Evolutionary conservation across 2,113 vertebrate species (phyloP).

Genomic region (Brevimyrus niger): DNA sequence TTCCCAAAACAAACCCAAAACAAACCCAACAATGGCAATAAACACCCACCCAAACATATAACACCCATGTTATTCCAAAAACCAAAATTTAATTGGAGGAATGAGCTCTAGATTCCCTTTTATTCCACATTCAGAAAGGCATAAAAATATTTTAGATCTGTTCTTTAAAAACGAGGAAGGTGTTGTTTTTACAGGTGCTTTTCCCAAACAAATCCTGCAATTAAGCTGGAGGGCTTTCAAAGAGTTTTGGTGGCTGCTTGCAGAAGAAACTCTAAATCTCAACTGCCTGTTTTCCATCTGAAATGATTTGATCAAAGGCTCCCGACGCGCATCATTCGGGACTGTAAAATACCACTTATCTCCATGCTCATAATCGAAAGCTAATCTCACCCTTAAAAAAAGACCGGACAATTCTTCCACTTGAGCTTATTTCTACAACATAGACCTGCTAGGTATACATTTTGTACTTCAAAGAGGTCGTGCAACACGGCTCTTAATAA

Average conservation of each 20-base stretch:
- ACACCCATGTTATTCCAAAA: not conserved
- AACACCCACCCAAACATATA: not conserved
- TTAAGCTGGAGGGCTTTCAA: constrained; percentile 62
- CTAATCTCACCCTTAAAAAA: not conserved
- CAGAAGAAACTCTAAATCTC: constrained; percentile 72
- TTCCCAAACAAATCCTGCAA: constrained; percentile 69
- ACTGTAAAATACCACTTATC: not conserved
- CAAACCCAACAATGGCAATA: not conserved
- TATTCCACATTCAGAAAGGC: not conserved
- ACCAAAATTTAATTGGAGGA: not conserved
- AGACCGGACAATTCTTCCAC: not conserved
- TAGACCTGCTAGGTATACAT: not conserved
- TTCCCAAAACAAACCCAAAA: not conserved
- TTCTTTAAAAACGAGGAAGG: constrained; percentile 66
- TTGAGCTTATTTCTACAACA: not conserved
- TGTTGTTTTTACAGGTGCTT: constrained; percentile 68
- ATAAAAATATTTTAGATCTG: constrained; percentile 56
- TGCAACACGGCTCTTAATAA: not conserved
- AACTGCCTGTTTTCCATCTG: constrained; percentile 56
- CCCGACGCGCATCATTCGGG: constrained; percentile 59
- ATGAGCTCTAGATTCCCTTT: not conserved
- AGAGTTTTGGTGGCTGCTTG: constrained; percentile 65
- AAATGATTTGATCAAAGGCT: constrained; percentile 62
- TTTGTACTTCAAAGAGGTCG: not conserved
- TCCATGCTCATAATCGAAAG: not conserved